Base-by-base conservation (phyloP, 2,888 invertebrate species). In the Heliconius aoede region DNA sequence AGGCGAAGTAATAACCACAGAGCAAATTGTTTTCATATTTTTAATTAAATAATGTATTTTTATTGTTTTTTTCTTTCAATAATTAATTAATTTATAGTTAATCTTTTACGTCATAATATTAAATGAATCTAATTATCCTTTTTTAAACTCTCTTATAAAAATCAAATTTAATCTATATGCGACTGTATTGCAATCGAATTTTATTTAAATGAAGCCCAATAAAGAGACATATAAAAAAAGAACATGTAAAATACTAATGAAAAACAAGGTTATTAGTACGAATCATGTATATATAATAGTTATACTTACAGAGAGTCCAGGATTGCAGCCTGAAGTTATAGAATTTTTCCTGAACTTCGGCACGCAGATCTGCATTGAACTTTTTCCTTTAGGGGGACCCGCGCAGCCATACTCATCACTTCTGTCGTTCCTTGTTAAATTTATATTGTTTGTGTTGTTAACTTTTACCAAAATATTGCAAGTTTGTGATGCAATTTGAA, bases 401-500 rank as follows among this genome's bases (percentile, higher is more conserved):
- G 94, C 93, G 81, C 92, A 93, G 30, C 94, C 95, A 85, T 95
- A 95, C 86, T 95, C 95, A 83, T 96, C 95, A 87, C 96, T 96
- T 76, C 95, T 93, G 79, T 96, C 95, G 84, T 95, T 95, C 71
- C 96, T 96, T 83, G 96, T 96, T 84, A 94, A 86, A 84, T 96
- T 96, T 79, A 96, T 96, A 87, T 97, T 96, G 88, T 96, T 96
- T 69, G 96, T 96, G 84, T 97, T 96, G 87, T 96, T 96, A 81
- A 97, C 96, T 95, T 97, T 96, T 76, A 97, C 96, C 79, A 97
- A 91, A 81, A 97, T 96, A 87, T 96, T 97, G 85, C 97, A 97
- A 76, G 97, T 97, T 88, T 97, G 97, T 21, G 97, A 96, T 7
- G 97, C 97, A 81, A 97, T 97, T 93, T 97, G 97, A 86, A 97